Evolutionary conservation across 2,797 vertebrate genomes (phyloP).

Genomic region (Philypnodon macrostomus): DNA sequence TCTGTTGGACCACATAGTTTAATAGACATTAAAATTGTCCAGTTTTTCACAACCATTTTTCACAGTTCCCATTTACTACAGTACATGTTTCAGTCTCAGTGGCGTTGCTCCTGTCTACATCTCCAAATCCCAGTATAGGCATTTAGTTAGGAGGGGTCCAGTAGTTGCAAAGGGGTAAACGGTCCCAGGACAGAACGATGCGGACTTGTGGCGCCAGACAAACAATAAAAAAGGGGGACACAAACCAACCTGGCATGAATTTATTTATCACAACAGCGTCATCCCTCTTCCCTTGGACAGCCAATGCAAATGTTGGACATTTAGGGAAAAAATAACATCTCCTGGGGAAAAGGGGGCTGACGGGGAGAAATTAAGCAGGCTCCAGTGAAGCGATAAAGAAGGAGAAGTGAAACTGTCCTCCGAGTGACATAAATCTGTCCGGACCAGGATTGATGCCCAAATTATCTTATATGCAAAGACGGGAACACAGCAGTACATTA

Average conservation of each 20-base stretch:
- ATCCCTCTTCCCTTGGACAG: slow-evolving; percentile 81
- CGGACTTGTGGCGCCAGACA: slow-evolving; percentile 74
- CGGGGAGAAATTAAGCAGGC: slow-evolving; percentile 98
- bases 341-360: slow-evolving; percentile 90
- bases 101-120: neutral
- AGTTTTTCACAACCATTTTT: no score
- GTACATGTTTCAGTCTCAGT: neutral
- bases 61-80: no score
- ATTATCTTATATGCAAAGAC: slow-evolving; percentile 99
- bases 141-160: slow-evolving; percentile 1
- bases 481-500: slow-evolving; percentile 96
- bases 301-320: slow-evolving; percentile 95
- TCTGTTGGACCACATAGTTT: no score
- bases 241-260: slow-evolving; percentile 75
- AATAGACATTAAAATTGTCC: no score
- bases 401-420: slow-evolving; percentile 99
- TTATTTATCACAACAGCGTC: slow-evolving; percentile 84
- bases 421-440: slow-evolving; percentile 99
- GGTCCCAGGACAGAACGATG: slow-evolving; percentile 75
- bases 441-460: slow-evolving; percentile 95
- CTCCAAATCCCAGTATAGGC: neutral
- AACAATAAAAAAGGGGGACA: slow-evolving; percentile 60
- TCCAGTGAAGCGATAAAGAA: slow-evolving; percentile 99
- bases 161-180: slow-evolving; percentile 42
- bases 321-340: slow-evolving; percentile 96